A percentile compares a stretch with the other conserved stretches of the same genome.
These are phyloP conservation scores for Mormoops blainvillei DNA, from an alignment of 2,113 vertebrate genomes.

Conservation along the genomic window DNA sequence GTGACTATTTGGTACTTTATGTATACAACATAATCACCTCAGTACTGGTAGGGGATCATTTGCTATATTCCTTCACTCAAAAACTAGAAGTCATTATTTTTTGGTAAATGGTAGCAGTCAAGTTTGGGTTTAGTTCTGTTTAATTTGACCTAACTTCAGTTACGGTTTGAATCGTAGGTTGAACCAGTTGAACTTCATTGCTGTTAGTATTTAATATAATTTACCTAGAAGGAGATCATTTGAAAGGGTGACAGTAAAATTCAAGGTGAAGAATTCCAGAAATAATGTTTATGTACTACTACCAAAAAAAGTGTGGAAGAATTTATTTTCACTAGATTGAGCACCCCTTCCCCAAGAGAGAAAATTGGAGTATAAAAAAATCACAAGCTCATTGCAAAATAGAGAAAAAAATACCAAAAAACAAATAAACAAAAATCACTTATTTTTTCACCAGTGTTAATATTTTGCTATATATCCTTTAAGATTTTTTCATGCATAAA, in stretches of 20 bases:
- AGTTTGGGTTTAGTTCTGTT: not conserved
- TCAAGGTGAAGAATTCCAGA: not conserved
- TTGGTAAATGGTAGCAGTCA: not conserved
- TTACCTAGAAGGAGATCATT: slow-evolving; percentile 33
- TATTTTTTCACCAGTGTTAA: not conserved
- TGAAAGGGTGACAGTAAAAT: slow-evolving; percentile 19
- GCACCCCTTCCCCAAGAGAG: not conserved
- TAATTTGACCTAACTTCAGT: not conserved
- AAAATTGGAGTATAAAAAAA: slow-evolving; percentile 4
- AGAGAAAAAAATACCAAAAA: not conserved
- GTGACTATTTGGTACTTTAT: not conserved
- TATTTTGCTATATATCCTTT: not conserved
- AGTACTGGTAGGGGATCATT: not conserved
- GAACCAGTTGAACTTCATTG: not conserved
- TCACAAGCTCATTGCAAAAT: not conserved
- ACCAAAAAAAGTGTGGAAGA: not conserved
- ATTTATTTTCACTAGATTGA: slow-evolving; percentile 34
- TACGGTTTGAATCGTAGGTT: not conserved
- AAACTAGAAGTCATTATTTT: slow-evolving; percentile 1
- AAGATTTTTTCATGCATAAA: not conserved
- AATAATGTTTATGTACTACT: not conserved
- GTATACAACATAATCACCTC: not conserved
- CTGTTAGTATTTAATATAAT: slow-evolving; percentile 35
- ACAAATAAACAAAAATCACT: not conserved
- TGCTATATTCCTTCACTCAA: not conserved